Base-by-base conservation (phyloP, 2,113 vertebrate genomes). In the Lamprologus sp. region DNA sequence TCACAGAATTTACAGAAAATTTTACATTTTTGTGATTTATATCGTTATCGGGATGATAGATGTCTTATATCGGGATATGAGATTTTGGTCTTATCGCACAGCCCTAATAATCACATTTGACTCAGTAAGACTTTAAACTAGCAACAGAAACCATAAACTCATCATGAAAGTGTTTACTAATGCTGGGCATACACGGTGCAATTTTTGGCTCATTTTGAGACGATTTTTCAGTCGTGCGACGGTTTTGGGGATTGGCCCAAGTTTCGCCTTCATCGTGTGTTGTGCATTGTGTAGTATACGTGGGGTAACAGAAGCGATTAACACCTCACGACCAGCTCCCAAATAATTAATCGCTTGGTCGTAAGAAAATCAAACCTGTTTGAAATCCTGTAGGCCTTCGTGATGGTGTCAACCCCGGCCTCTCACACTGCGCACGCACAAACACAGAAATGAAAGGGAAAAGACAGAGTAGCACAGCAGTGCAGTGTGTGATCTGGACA, bases 401-500 rank as follows among this genome's bases (percentile, higher is more conserved):
- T 54, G 51, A 54, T n/a, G 10, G 5, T 21, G 51, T 47, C 42
- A 47, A n/a, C n/a, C n/a, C n/a, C n/a, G n/a, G 45, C 45, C 14
- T 7, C 14, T 47, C 45, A 47, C 14, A 47, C 45, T 47, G 45
- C 4, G 14, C 45, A 47, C 45, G 45, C 45, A 7, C 45, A 47
- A 47, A 23, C 21, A 55, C 54, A 55, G 2, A 26, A 55, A 55
- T 23, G 54, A 4, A 2, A 7, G 54, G 23, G 54, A 55, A 55
- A 55, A 26, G 54, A 13, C n/a, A 0, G 21, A 13, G 11, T 1
- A 55, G 54, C 54, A 55, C 54, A 1, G 7, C 54, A 26, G 54
- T 55, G 6, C 21, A 13, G 21, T 0, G 6, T 26, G 54, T 26
- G 54, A 26, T 26, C 21, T 55, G 21, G 54, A 55, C 21, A 7